Conservation (phyloP, 2,113 vertebrate species). For the Poeciliopsis occidentalis region DNA sequence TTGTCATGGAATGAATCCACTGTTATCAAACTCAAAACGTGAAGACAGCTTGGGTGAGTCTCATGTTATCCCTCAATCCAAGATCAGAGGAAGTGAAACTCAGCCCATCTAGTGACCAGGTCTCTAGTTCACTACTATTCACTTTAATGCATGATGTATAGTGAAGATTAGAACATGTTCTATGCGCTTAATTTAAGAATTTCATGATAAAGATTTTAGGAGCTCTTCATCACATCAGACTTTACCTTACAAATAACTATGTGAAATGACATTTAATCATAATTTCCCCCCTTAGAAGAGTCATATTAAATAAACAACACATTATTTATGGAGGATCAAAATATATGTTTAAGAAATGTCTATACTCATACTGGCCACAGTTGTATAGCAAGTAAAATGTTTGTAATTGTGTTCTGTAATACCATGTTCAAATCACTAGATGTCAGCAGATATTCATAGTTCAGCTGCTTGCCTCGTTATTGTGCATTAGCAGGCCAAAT, state of each 20-base stretch:
- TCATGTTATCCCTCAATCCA: too few species aligned
- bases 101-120: not conserved
- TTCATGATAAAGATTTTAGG: not conserved
- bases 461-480: not conserved
- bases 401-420: not conserved
- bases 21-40: not conserved
- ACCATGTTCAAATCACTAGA: constrained; percentile 57
- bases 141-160: not conserved
- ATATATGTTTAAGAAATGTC: not conserved
- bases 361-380: not conserved
- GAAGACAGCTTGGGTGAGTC: too few species aligned
- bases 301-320: not conserved
- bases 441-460: constrained; percentile 54
- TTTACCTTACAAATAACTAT: too few species aligned
- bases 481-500: constrained; percentile 5
- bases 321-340: not conserved
- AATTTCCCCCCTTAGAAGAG: not conserved
- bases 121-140: not conserved
- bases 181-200: not conserved
- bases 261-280: too few species aligned
- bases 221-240: too few species aligned
- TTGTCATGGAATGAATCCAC: not conserved
- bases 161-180: not conserved
- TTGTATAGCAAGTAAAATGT: not conserved
- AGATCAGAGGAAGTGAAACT: not conserved